Base-by-base conservation (phyloP, 2,113 vertebrate species). In the Xiphorhynchus elegans region DNA sequence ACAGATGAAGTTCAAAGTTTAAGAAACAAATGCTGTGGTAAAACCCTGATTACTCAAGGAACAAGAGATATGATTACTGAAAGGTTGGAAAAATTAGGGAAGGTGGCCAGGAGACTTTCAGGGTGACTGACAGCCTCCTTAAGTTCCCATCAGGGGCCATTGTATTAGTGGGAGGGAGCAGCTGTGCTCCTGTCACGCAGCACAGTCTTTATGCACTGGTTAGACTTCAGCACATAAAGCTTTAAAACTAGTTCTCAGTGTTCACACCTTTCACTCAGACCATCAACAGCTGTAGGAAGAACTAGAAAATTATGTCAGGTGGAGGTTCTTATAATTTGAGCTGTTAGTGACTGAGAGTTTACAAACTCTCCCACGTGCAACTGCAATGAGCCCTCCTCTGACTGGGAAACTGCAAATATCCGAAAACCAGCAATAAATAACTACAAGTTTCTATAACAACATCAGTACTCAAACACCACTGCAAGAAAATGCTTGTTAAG, bases 371-470 rank as follows among this genome's bases (percentile, higher is more conserved):
- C 42, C 0, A 0, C n/a, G 7, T 56, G 59, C 55, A 93, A 78
- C 70, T 93, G 91, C 74, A 91, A 12, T 0, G 9, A 90, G n/a
- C 2, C 8, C 26, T 92, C 40, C 67, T 40, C 26, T 69, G 53
- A 69, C 42, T 26, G n/a, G 19, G 81, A 85, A 83, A 88, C 74
- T 74, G 46, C 78, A 90, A 93, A 58, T 88, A 60, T 64, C 55
- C 83, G 56, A 86, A 78, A 93, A 6, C 16, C 29, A 72, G 67
- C 85, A 83, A 53, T 68, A 93, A 90, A 81, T 90, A 84, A 21
- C 72, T 47, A 3, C 29, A 76, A n/a, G 75, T 95, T 95, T 88
- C 87, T 93, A 31, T 93, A 94, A 87, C 70, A 83, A 62, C 84
- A 77, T 29, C 42, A 72, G 19, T 53, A 17, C 31, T 88, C 24